Evolutionary conservation across 1,140 invertebrate genomes (phyloP).

Genomic region (Hylyphantes graminicola): DNA sequence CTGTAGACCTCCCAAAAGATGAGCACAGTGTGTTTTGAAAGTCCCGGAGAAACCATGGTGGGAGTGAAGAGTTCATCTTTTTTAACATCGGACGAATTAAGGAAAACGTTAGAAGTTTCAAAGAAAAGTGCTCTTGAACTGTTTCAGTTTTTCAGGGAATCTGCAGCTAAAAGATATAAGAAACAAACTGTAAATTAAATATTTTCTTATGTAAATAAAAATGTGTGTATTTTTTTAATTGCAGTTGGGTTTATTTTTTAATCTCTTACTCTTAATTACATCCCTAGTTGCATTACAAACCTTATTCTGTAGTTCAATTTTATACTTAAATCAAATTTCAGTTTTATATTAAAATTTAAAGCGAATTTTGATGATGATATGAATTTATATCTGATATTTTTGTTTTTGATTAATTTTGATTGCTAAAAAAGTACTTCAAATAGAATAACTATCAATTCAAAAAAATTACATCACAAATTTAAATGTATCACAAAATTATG

Average conservation of each 20-base stretch:
- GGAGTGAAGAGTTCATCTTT: conserved; percentile 22
- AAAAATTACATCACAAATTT: no score
- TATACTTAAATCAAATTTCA: background rate
- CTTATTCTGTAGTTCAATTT: background rate
- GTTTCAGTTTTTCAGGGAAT: conserved; percentile 21
- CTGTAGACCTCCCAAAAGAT: conserved; percentile 1
- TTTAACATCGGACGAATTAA: background rate
- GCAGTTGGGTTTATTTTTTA: no score
- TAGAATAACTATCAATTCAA: no score
- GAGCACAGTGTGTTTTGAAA: conserved; percentile 18
- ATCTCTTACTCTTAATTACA: background rate
- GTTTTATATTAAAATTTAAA: background rate
- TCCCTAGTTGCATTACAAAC: background rate
- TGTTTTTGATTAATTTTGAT: no score
- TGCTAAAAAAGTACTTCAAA: no score
- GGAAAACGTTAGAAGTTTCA: conserved; percentile 7
- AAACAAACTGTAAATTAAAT: conserved; percentile 4
- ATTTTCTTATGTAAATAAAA: conserved; percentile 1
- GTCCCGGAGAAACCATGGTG: background rate
- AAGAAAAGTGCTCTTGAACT: background rate
- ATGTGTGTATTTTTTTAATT: background rate
- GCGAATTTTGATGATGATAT: no score
- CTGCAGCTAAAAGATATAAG: conserved; percentile 23
- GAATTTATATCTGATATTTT: no score
- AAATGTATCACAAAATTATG: no score